Base-by-base conservation (phyloP, 1,140 invertebrate genomes). In the Panulirus ornatus region DNA sequence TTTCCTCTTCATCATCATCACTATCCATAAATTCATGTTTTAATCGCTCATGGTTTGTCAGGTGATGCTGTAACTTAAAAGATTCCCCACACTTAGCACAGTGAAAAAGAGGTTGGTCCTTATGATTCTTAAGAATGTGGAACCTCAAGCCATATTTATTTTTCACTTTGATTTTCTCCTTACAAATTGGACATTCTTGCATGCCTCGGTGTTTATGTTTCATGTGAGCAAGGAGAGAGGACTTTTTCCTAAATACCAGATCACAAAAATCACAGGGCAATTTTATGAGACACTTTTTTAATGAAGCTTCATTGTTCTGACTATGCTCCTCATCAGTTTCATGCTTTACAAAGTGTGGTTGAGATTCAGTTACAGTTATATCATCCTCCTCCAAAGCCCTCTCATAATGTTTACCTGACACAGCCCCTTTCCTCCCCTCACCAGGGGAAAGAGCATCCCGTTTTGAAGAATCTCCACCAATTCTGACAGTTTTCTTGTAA, bases 71-170 rank as follows among this genome's bases (percentile, higher is more conserved):
- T 40, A 92, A 75, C 27, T 85, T 92, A 40, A 92, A 92, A 27
- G 84, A 70, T 42, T 88, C 89, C 14, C 86, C 89, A 86, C 92
- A 92, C 58, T 89, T 86, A 14, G 75, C 71, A 86, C 92, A 92
- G n/a, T 88, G 81, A 75, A 89, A 86, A 38, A 75, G 81, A 40
- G 90, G 87, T 30, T 89, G 81, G 44, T 91, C 87, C 63, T 90
- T 92, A 47, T 92, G 92, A 38, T 66, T 84, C 71, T 91, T 92
- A n/a, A 91, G 75, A 38, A 92, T 92, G 73, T 92, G 92, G 71
- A 91, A 91, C 66, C 84, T 91, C 90, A 92, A 91, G 16, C 87
- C 84, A 44, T 91, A 89, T 87, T 92, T 92, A 40, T 79, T 84
- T 51, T 91, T 92, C 19, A 91, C 76, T 58, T 88, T 91, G 22